phyloP scores from a whole-genome alignment of 2,113 vertebrate species.

The Cromileptes altivelis region DNA sequence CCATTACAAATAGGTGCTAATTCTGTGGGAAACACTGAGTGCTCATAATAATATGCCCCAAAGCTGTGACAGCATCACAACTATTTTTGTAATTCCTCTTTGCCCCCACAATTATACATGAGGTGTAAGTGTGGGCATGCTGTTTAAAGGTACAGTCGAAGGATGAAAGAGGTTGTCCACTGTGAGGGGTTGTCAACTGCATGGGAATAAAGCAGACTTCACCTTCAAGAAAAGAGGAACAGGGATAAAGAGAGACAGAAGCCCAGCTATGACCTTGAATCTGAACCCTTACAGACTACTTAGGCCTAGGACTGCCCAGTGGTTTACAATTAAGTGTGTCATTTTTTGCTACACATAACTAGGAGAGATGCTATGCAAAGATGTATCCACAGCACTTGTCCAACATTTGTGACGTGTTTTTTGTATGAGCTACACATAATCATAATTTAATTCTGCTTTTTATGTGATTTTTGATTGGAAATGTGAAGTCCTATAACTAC shows the following conservation, averaged over 20 bases:
- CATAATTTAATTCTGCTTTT: background rate
- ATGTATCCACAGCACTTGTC: background rate
- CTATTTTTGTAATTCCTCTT: no score
- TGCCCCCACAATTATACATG: no score
- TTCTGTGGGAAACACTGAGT: no score
- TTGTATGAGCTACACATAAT: background rate
- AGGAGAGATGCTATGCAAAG: background rate
- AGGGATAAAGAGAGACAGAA: background rate
- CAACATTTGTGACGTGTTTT: background rate
- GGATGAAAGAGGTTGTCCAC: background rate
- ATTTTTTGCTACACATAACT: background rate
- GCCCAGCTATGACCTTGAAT: background rate
- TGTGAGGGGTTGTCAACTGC: background rate
- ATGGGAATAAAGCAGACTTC: background rate
- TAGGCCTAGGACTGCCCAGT: background rate
- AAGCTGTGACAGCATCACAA: no score
- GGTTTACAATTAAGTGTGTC: background rate
- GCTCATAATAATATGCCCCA: no score
- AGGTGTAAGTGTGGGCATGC: background rate
- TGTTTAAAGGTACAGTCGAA: background rate
- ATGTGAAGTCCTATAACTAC: background rate
- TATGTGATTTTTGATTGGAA: background rate
- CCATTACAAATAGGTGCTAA: no score
- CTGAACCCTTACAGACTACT: background rate
- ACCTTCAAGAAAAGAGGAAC: background rate